Evolutionary conservation across 2,888 invertebrate genomes (phyloP), one percentile per base, ranked within the genome.

Genomic region (Metellina segmentata): DNA sequence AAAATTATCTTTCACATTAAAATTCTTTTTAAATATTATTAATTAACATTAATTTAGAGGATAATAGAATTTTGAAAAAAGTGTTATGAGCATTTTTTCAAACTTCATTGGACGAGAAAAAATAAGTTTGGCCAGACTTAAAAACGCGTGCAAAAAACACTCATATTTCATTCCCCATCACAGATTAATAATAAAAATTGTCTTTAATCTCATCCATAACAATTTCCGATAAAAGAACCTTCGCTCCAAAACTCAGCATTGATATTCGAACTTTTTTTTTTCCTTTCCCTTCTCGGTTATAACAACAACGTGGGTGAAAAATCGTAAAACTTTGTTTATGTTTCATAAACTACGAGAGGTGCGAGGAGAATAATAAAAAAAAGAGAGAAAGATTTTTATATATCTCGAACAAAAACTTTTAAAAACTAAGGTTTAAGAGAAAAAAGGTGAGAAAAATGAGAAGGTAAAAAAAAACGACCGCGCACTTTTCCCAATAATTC

Each of bases 321-420:
- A 82, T 81, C n/a, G 72, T 48, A 71, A 87, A 91, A 91, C 87
- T 87, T 87, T 91, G 87, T 87, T 91, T 91, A 83, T 91, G 87
- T 87, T 91, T 87, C 91, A 87, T 82, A 87, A 77, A 91, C 72
- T 83, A 70, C n/a, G 48, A 85, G 78, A 51, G 20, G 48, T 48
- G 13, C 48, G 52, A 83, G 71, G 53, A 75, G 77, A 34, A 87
- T 16, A 9, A 61, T 16, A 61, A 61, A 61, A 61, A 61, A 61
- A 61, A 5, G 13, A 61, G n/a, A 16, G 61, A 82, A 79, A 53
- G 75, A 87, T 82, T 83, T 87, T 87, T 91, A n/a, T n/a, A n/a
- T n/a, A 91, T 91, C 91, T 78, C 48, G n/a, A 87, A 78, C 87
- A 71, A 79, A 87, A 91, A 87, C 87, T 91, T 77, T 52, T 20